Conservation (phyloP, 2,797 vertebrate genomes). For the Gambusia yucatana region DNA sequence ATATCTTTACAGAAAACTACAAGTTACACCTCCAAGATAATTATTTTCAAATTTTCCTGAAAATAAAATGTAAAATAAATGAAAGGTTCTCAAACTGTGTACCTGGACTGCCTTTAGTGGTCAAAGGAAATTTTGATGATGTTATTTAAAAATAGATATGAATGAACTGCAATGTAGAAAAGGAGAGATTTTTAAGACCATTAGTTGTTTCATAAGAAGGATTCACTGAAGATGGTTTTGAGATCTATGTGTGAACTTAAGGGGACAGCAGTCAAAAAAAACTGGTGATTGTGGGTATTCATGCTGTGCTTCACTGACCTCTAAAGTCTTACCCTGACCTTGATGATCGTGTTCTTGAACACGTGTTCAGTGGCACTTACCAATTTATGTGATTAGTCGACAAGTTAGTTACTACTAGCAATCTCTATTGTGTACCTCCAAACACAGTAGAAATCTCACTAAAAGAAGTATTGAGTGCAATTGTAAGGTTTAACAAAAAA, state of each 20-base stretch:
- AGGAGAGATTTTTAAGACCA: not conserved
- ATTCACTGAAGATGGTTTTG: not conserved
- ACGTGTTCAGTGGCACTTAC: not conserved
- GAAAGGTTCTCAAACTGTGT: not conserved
- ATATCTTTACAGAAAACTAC: conserved; percentile 2
- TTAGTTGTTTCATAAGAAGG: not conserved
- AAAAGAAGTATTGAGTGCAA: not conserved
- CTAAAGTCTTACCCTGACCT: not conserved
- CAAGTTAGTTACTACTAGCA: not conserved
- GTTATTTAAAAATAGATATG: not conserved
- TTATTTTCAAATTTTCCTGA: not conserved
- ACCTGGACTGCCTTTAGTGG: not conserved
- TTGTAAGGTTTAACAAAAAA: not conserved
- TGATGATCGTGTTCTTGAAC: not conserved
- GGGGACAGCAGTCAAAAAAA: not conserved
- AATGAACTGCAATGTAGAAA: not conserved
- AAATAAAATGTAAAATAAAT: not conserved
- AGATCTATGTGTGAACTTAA: not conserved
- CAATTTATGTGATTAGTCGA: not conserved
- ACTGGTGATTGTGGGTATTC: not conserved
- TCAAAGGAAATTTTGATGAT: not conserved
- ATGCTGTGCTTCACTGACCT: not conserved
- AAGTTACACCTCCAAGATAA: not conserved
- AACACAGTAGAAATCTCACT: not conserved
- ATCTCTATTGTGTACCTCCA: not conserved